Conservation (phyloP, 2,113 vertebrate species). For the Atlantisia rogersi region DNA sequence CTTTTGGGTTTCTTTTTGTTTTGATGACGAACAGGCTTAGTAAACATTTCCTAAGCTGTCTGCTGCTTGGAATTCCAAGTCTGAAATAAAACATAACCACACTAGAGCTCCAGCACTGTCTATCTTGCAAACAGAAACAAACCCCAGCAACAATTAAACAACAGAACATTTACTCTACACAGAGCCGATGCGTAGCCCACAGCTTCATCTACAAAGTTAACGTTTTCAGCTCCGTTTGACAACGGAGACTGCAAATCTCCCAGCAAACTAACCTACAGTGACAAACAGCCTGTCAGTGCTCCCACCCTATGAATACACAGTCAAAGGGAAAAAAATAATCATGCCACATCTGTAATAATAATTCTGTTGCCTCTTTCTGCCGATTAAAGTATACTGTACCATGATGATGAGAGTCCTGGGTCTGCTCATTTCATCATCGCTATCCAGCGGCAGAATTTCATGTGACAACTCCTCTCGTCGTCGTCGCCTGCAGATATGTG, state of each 20-base stretch:
- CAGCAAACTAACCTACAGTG: neutral
- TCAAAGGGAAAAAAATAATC: neutral
- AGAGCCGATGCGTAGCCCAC: neutral
- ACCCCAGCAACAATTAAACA: neutral
- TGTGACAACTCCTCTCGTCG: conserved; percentile 86
- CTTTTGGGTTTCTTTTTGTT: neutral
- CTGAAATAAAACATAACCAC: conserved; percentile 20
- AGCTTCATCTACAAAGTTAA: conserved; percentile 8
- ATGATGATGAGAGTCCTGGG: conserved; percentile 91
- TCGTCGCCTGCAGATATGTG: conserved; percentile 88
- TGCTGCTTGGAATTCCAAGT: conserved; percentile 36
- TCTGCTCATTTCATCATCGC: conserved; percentile 85
- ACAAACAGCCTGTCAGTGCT: neutral
- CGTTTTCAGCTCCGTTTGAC: neutral
- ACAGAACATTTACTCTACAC: neutral
- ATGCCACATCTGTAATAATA: neutral
- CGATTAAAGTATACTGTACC: conserved; percentile 79
- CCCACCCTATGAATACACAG: neutral
- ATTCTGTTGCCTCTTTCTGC: neutral
- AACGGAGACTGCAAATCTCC: neutral
- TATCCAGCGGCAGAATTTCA: conserved; percentile 88
- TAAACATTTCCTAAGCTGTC: conserved; percentile 33
- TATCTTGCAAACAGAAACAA: neutral
- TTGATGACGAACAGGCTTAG: conserved; percentile 4
- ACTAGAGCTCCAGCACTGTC: neutral